A percentile compares a stretch with the other conserved stretches of the same genome.
Conservation (phyloP, 2,888 invertebrate species). For the Ichneumoninae sp. region DNA sequence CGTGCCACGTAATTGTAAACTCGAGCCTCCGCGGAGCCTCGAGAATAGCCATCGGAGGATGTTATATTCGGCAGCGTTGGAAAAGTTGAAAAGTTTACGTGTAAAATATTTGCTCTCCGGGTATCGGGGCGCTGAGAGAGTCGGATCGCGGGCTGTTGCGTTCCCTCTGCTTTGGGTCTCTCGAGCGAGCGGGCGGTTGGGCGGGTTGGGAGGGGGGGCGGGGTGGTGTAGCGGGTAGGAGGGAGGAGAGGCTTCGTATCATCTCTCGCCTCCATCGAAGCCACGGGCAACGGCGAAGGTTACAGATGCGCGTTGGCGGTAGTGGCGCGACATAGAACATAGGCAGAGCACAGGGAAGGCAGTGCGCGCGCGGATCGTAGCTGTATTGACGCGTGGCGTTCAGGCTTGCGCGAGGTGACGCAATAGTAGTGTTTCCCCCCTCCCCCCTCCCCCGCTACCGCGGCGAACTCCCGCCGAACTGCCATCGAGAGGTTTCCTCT, state of each 20-base stretch:
- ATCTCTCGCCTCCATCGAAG: conserved; percentile 52
- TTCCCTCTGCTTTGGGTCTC: conserved; percentile 5
- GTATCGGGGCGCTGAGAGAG: neutral
- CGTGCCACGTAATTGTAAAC: neutral
- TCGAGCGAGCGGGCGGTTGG: conserved; percentile 2
- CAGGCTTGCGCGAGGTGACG: conserved; percentile 82
- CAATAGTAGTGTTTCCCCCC: conserved; percentile 72
- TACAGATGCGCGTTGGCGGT: conserved; percentile 71
- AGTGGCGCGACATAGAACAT: conserved; percentile 29
- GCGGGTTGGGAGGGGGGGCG: neutral
- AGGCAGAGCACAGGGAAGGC: conserved; percentile 14
- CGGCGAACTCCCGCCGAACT: conserved; percentile 24
- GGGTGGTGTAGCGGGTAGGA: neutral
- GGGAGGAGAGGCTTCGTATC: conserved; percentile 30
- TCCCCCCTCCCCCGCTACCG: conserved; percentile 1
- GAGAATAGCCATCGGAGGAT: neutral
- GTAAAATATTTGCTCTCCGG: neutral
- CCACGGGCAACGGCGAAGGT: conserved; percentile 78
- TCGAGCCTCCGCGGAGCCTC: too few relatives aligned
- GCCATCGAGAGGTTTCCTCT: conserved; percentile 38
- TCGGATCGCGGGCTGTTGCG: conserved; percentile 12
- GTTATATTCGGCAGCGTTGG: neutral
- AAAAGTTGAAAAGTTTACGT: neutral
- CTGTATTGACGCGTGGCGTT: conserved; percentile 81
- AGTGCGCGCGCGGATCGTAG: conserved; percentile 65